phyloP scores from a whole-genome alignment of 2,888 invertebrate genomes.

The Drosophila putrida region DNA sequence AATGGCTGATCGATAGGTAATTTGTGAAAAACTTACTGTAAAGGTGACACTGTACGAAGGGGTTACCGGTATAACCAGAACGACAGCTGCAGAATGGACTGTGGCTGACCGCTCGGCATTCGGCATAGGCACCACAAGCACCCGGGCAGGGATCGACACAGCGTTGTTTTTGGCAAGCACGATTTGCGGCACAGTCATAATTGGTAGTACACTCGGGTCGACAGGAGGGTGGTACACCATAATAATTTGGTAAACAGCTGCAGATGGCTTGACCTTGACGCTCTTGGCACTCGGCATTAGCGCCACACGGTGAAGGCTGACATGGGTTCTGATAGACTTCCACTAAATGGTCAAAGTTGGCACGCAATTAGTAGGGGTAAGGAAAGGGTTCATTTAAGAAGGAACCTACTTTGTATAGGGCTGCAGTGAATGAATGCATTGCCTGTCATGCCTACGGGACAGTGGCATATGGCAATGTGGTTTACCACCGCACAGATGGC shows the following conservation, averaged over 20 bases:
- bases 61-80: constrained; percentile 90
- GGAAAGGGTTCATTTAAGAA: background rate
- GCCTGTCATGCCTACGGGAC: constrained; percentile 89
- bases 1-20: background rate
- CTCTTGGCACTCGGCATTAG: constrained; percentile 91
- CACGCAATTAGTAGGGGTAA: constrained; percentile 13
- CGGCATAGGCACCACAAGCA: constrained; percentile 90
- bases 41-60: constrained; percentile 89
- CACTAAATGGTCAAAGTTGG: constrained; percentile 25
- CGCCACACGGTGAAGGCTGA: constrained; percentile 90
- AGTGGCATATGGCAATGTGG: constrained; percentile 90
- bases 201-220: constrained; percentile 92
- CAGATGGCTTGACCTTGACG: constrained; percentile 91
- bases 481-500: constrained; percentile 90
- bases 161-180: constrained; percentile 92
- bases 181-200: constrained; percentile 90
- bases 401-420: constrained; percentile 79
- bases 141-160: constrained; percentile 93
- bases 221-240: constrained; percentile 92
- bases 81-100: constrained; percentile 92
- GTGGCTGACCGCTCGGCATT: constrained; percentile 91
- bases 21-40: constrained; percentile 84
- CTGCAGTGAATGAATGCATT: constrained; percentile 89
- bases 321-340: constrained; percentile 88
- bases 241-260: constrained; percentile 90